Percentiles rank a stretch among this genome's conserved stretches.
These are phyloP conservation scores for Marmota monax DNA, from an alignment of 2,113 vertebrate species.

Conservation along the genomic window DNA sequence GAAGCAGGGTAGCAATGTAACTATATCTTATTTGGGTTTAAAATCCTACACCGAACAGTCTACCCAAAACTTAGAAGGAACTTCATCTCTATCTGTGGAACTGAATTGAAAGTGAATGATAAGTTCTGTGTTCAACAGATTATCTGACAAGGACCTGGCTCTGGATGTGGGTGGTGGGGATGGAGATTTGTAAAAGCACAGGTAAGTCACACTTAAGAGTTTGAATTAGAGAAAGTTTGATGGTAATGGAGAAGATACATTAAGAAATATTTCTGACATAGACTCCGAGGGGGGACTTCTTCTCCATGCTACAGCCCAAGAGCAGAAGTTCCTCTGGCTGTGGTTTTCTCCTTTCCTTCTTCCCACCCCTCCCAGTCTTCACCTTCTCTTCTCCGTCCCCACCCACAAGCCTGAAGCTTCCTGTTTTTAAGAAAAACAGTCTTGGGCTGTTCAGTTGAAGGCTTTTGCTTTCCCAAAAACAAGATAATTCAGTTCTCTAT, in stretches of 20 bases:
- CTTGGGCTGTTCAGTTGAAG: slow-evolving; percentile 40
- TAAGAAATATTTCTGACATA: background rate
- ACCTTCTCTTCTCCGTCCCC: slow-evolving; percentile 14
- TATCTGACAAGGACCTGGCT: background rate
- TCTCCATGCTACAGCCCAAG: background rate
- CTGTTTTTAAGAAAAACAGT: slow-evolving; percentile 70
- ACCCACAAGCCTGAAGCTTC: slow-evolving; percentile 12
- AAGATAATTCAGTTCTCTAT: background rate
- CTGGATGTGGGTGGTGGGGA: background rate
- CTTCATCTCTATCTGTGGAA: background rate
- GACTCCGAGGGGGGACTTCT: background rate
- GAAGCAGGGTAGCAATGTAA: background rate
- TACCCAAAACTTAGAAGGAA: background rate
- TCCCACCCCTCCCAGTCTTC: background rate
- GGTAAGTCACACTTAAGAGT: background rate
- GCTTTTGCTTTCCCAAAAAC: background rate
- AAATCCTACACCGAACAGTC: background rate
- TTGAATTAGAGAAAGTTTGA: background rate
- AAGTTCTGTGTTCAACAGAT: background rate
- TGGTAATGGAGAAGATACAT: background rate
- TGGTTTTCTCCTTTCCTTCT: background rate
- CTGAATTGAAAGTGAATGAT: background rate
- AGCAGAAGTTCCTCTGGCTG: background rate
- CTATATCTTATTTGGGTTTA: background rate
- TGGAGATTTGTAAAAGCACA: background rate